phyloP scores from a whole-genome alignment of 1,140 invertebrate species.

The Sycophaga agraensis region DNA sequence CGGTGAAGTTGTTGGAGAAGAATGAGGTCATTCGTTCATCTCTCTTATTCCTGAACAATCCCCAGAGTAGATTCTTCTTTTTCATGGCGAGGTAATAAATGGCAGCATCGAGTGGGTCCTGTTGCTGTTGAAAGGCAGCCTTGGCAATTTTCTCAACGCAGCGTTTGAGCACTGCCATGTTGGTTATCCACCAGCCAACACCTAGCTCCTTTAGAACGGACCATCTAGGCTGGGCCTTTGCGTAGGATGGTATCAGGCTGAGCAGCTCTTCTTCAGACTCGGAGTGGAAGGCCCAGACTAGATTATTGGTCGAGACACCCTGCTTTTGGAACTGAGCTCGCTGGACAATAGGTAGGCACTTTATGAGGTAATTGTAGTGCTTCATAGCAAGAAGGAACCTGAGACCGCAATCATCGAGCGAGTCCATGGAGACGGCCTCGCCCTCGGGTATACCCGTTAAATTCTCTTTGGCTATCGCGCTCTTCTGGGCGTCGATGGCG shows the following conservation, averaged over 20 bases:
- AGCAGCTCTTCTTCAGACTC: constrained; percentile 96
- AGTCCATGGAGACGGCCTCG: constrained; percentile 71
- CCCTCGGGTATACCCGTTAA: constrained; percentile 65
- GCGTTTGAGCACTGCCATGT: constrained; percentile 76
- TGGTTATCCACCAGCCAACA: constrained; percentile 96
- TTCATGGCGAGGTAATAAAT: constrained; percentile 98
- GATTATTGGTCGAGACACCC: constrained; percentile 88
- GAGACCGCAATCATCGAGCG: constrained; percentile 95
- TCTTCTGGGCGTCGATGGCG: constrained; percentile 75
- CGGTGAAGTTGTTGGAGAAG: constrained; percentile 91
- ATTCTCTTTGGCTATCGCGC: constrained; percentile 70
- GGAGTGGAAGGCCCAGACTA: constrained; percentile 99
- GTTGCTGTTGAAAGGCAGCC: constrained; percentile 82
- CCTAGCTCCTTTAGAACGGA: constrained; percentile 87
- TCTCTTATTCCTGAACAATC: constrained; percentile 84
- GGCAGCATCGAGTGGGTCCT: constrained; percentile 96
- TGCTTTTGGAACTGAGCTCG: constrained; percentile 82
- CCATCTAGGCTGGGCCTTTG: constrained; percentile 86
- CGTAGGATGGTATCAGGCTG: constrained; percentile 84
- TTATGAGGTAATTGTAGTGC: constrained; percentile 91
- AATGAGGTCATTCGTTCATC: constrained; percentile 94
- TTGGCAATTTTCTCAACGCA: constrained; percentile 95
- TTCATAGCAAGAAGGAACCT: constrained; percentile 96
- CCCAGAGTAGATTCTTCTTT: constrained; percentile 96
- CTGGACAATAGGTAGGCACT: constrained; percentile 87